These are phyloP conservation scores for Anser brachyrhynchus DNA, from an alignment of 2,113 vertebrate species.

Conservation along the genomic window DNA sequence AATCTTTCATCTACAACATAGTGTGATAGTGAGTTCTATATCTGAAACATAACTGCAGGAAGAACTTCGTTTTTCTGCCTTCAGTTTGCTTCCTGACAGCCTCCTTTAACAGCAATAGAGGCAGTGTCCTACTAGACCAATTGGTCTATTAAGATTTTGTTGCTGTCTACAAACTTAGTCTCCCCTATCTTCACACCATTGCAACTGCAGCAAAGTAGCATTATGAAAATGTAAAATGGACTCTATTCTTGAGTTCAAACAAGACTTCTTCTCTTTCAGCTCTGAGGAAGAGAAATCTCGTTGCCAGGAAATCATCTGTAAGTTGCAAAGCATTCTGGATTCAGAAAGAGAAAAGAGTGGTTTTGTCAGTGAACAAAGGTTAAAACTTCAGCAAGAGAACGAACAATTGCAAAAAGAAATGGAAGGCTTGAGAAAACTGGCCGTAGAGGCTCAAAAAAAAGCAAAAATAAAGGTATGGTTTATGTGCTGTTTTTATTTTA, in stretches of 20 bases:
- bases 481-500: not conserved
- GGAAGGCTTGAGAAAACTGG: constrained; percentile 83
- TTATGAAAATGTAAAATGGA: not conserved
- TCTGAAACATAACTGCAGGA: not conserved
- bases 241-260: not conserved
- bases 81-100: not conserved
- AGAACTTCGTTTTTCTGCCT: not conserved
- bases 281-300: constrained; percentile 87
- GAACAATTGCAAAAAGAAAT: constrained; percentile 85
- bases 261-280: constrained; percentile 69
- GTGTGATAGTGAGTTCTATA: not conserved
- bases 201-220: not conserved
- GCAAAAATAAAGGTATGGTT: constrained; percentile 87
- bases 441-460: constrained; percentile 80
- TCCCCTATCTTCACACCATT: not conserved
- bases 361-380: constrained; percentile 87
- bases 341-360: constrained; percentile 83
- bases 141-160: not conserved
- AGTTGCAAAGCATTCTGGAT: constrained; percentile 83
- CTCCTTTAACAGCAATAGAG: not conserved
- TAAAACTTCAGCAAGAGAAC: constrained; percentile 90
- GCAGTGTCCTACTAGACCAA: not conserved
- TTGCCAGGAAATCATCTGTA: constrained; percentile 84
- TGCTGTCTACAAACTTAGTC: not conserved
- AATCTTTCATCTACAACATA: not conserved